Percentiles rank a stretch among this genome's conserved stretches.
Evolutionary conservation across 2,888 invertebrate genomes (phyloP).

Genomic region (Amphipoea lucens): DNA sequence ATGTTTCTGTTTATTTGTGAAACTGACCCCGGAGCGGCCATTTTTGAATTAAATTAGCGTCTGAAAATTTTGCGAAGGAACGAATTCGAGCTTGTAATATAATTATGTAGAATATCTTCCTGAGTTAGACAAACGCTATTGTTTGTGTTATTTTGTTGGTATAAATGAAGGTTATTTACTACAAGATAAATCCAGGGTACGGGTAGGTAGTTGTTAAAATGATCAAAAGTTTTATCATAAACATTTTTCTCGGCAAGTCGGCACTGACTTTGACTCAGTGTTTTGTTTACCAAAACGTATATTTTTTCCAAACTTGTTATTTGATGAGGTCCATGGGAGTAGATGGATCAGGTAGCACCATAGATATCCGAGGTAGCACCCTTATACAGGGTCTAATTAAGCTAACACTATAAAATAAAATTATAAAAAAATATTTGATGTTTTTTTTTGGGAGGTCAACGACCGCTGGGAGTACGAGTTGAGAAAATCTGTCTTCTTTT

Average conservation of each 20-base stretch:
- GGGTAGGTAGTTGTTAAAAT: background rate
- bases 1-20: constrained; percentile 62
- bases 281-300: background rate
- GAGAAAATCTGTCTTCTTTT: too few relatives aligned
- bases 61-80: constrained; percentile 58
- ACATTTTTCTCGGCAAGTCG: background rate
- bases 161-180: constrained; percentile 2
- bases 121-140: constrained; percentile 35
- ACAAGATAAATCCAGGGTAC: background rate
- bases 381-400: too few relatives aligned
- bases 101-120: constrained; percentile 59
- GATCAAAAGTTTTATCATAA: background rate
- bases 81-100: constrained; percentile 59
- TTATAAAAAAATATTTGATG: too few relatives aligned
- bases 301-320: background rate
- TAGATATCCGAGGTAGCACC: too few relatives aligned
- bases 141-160: constrained; percentile 55
- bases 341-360: background rate
- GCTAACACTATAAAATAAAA: too few relatives aligned
- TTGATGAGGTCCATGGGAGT: background rate
- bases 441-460: too few relatives aligned
- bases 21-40: constrained; percentile 54
- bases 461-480: too few relatives aligned
- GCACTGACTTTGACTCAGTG: background rate
- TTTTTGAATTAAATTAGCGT: constrained; percentile 59